Conservation (phyloP, 2,797 vertebrate genomes). For the Tachyglossus aculeatus region DNA sequence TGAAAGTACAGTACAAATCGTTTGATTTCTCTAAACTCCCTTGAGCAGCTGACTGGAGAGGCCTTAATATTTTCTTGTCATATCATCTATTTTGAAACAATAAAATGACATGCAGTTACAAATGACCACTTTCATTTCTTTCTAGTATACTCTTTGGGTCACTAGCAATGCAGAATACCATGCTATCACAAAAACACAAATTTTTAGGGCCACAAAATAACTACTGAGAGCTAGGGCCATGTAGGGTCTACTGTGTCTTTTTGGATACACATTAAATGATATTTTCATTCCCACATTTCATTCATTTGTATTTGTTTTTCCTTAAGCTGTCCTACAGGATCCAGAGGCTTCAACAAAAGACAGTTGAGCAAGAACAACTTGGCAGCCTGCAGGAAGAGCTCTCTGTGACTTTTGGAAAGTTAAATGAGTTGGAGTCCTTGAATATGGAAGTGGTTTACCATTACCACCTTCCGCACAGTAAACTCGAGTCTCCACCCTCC, state of each 20-base stretch:
- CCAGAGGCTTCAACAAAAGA: conserved; percentile 59
- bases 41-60: too few relatives aligned
- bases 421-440: too few relatives aligned
- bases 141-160: not conserved
- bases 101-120: not conserved
- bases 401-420: not conserved
- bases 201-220: too few relatives aligned
- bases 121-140: rapidly evolving
- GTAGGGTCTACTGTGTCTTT: not conserved
- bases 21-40: too few relatives aligned
- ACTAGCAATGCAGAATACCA: too few relatives aligned
- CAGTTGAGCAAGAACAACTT: conserved; percentile 11
- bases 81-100: not conserved
- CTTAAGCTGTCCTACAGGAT: conserved; percentile 52
- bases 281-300: not conserved
- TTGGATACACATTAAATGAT: not conserved
- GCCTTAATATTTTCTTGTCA: too few relatives aligned
- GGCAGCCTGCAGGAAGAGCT: conserved; percentile 19
- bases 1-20: too few relatives aligned
- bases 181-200: too few relatives aligned
- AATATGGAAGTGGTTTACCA: too few relatives aligned
- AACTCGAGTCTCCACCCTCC: too few relatives aligned
- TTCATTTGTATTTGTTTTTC: not conserved
- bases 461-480: too few relatives aligned
- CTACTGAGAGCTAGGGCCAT: not conserved